These are phyloP conservation scores for Mesaphorura yosii DNA, from an alignment of 1,140 invertebrate species.

Conservation along the genomic window DNA sequence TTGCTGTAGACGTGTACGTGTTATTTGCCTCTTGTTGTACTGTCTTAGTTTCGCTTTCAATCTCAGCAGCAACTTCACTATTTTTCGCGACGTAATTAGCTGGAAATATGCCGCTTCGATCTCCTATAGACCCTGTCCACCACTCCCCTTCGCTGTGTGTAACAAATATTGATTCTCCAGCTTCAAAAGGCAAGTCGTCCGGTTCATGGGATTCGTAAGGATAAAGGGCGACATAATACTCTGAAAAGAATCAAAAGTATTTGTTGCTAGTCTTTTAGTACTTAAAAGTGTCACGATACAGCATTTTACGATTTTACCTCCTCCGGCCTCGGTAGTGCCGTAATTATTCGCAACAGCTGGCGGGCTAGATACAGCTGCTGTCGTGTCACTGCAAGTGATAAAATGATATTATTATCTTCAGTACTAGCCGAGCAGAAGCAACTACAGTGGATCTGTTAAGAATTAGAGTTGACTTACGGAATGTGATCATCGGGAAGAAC, in stretches of 20 bases:
- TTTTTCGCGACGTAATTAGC: conserved; percentile 74
- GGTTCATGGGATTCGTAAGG: conserved; percentile 74
- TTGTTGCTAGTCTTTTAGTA: too few relatives aligned
- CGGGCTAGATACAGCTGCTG: conserved; percentile 4
- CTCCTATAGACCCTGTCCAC: conserved; percentile 89
- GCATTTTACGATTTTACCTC: background rate
- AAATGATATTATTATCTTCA: too few relatives aligned
- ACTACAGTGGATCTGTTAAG: too few relatives aligned
- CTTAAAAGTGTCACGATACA: background rate
- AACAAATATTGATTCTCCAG: conserved; percentile 79
- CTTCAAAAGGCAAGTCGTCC: conserved; percentile 82
- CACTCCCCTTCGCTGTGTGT: conserved; percentile 86
- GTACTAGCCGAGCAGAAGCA: too few relatives aligned
- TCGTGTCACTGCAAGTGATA: background rate
- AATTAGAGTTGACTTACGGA: background rate
- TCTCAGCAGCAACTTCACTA: conserved; percentile 32
- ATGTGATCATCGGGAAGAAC: conserved; percentile 41
- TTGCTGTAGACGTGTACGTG: background rate
- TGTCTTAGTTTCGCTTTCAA: conserved; percentile 5
- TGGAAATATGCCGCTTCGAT: conserved; percentile 84
- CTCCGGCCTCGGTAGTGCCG: conserved; percentile 39
- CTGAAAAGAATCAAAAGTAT: conserved; percentile 34
- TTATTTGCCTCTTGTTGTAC: conserved; percentile 13
- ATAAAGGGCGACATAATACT: conserved; percentile 74
- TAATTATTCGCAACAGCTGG: conserved; percentile 35